Base-by-base conservation (phyloP, 2,797 vertebrate species). In the Typhlichthys eigenmanni region DNA sequence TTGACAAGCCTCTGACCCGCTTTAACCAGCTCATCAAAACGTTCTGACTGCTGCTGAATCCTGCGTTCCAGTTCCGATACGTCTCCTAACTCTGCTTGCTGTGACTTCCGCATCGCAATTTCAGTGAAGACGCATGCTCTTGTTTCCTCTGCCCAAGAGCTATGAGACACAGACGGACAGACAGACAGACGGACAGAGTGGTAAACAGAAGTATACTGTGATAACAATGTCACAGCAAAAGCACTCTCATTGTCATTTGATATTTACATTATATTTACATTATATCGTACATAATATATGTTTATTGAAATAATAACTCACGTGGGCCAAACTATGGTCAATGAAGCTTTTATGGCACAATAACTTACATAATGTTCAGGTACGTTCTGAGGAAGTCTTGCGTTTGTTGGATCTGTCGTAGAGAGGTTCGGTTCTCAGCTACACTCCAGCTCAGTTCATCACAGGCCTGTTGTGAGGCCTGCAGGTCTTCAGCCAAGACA, bases 291-390 rank as follows among this genome's bases (percentile, higher is more conserved):
- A 43, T 7, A 9, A 10, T 43, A 9, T 7, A 43, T 7, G 38
- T 10, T 43, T 43, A 43, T 43, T 43, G 1, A 43, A 43, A 43
- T 43, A 8, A 43, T 43, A 10, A 7, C 38, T 43, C 8, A 43
- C 24, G 24, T 43, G 38, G 38, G 38, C 38, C 9, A 9, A 43
- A 43, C 9, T 43, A 43, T 43, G 9, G 49, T 51, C 14, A 14
- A 14, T 14, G 16, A 9, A 24, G 51, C 9, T n/a, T 17, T 16
- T 17, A n/a, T 0, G 17, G 51, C 1, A 47, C n/a, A 43, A 32
- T 13, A 2, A 86, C 92, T 92, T 81, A 93, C 92, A 93, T 92
- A 84, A 92, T 91, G 56, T 80, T 87, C 65, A 92, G 79, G 62
- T 93, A 92, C 52, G 85, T 85, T 73, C 76, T 82, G 63, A 92